Evolutionary conservation across 2,888 invertebrate genomes (phyloP), one percentile per base, ranked within the genome.

Genomic region (Cryptus armator): DNA sequence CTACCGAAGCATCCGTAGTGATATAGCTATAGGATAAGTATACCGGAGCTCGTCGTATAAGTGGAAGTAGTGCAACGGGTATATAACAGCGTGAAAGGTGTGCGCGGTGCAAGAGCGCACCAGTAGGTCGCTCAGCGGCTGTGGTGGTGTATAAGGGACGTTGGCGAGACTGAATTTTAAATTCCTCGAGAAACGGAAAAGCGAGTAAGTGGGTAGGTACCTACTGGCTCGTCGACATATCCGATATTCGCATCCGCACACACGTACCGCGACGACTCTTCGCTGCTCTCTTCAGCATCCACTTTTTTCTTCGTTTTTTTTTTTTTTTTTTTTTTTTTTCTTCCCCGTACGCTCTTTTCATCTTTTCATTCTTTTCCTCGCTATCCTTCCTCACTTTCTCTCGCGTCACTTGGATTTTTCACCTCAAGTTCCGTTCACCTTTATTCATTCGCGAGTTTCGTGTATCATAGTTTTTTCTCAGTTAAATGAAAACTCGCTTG

Each of bases 231-330:
- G 87, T 84, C 84, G 82, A 78, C 81, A 84, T 71, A 75, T 82
- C 82, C 75, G 85, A 86, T 82, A 83, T 86, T 84, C 79, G 77
- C 85, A 85, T 85, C 86, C 83, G 83, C 86, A 81, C 67, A 71
- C 67, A 71, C 66, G 75, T 79, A 82, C 82, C 64, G 71, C 59
- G 44, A 51, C 76, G 76, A 62, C 46, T 71, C 71, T 66, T 51
- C 70, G 70, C 53, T 62, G 32, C 53, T 53, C 44, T 44, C 44
- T 10, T 32, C 51, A 24, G 46, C 59, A 6, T 44, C 64, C 53
- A 48, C 53, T 64, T 82, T 80, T 71, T 66, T 51, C 67, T 72
- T 72, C 44, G 24, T 72, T 37, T 37, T 9, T 37, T 64, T 82
- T 80, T 71, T 56, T 44, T n/a, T n/a, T n/a, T n/a, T 72, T 37